These are phyloP conservation scores for Gopherus evgoodei DNA, from an alignment of 2,113 vertebrate genomes.

Conservation along the genomic window DNA sequence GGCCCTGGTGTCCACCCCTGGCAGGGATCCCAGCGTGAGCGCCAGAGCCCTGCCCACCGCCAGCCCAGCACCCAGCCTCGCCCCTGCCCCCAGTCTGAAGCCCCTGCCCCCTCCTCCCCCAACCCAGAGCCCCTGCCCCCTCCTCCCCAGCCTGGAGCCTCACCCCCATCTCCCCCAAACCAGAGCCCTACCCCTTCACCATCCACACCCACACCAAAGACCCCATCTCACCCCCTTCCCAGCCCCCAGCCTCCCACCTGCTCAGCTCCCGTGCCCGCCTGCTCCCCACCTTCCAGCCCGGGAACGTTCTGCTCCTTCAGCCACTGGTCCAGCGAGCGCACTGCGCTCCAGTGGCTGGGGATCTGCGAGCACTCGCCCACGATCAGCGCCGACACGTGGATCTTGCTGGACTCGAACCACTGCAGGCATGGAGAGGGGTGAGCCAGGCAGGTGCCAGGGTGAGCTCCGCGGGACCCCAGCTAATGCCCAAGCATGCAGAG, in stretches of 20 bases:
- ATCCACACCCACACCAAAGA: background rate
- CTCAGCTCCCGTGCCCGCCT: background rate
- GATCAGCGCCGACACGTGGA: conserved; percentile 90
- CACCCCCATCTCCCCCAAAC: background rate
- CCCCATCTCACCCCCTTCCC: background rate
- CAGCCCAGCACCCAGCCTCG: fast-evolving
- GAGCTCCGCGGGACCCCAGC: fast-evolving
- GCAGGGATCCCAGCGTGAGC: background rate
- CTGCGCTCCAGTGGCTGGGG: conserved; percentile 93
- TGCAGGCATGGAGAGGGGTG: conserved; percentile 27
- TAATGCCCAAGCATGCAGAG: too few relatives aligned
- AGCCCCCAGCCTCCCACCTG: fast-evolving
- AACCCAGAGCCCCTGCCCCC: background rate
- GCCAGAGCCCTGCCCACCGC: fast-evolving
- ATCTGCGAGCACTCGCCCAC: conserved; percentile 89
- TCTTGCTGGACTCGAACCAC: conserved; percentile 96
- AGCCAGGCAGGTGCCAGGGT: fast-evolving
- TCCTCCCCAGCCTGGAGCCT: too few relatives aligned
- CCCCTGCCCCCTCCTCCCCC: fast-evolving
- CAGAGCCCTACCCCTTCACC: background rate
- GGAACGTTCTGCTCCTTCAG: conserved; percentile 91
- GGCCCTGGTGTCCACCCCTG: conserved; percentile 92
- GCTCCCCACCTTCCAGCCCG: conserved; percentile 87
- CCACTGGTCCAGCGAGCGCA: conserved; percentile 89
- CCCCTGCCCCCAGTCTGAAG: fast-evolving